phyloP scores from a whole-genome alignment of 2,888 invertebrate species.

The Apamea monoglypha region DNA sequence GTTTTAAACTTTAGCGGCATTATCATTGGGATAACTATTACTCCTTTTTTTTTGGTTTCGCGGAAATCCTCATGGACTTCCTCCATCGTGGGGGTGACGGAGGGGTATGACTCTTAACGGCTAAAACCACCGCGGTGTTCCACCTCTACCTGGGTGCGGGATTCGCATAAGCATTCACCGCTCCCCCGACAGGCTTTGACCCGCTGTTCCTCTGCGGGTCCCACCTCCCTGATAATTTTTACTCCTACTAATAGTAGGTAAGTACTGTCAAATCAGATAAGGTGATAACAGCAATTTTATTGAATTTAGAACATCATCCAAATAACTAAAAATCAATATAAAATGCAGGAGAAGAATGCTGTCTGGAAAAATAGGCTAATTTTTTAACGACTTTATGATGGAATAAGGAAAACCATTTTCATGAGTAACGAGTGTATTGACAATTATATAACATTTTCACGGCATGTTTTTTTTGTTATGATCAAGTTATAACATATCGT shows the following conservation, averaged over 20 bases:
- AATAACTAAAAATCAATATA: not conserved
- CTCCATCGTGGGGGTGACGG: too few relatives aligned
- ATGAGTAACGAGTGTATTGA: conserved; percentile 49
- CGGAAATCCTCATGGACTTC: too few relatives aligned
- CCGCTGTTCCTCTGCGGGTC: too few relatives aligned
- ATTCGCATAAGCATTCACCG: too few relatives aligned
- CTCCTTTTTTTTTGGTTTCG: too few relatives aligned
- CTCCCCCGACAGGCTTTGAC: too few relatives aligned
- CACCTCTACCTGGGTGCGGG: too few relatives aligned
- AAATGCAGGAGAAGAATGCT: not conserved
- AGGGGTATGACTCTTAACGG: too few relatives aligned
- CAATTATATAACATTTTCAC: conserved; percentile 69
- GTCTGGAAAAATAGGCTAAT: not conserved
- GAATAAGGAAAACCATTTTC: conserved; percentile 42
- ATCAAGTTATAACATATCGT: not conserved
- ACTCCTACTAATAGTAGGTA: not conserved
- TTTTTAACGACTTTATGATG: not conserved
- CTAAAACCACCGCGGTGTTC: too few relatives aligned
- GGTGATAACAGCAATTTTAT: not conserved
- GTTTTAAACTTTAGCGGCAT: not conserved
- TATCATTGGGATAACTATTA: not conserved
- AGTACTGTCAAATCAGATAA: not conserved
- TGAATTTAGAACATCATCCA: not conserved
- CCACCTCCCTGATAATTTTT: not conserved
- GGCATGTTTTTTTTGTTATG: conserved; percentile 14